Evolutionary conservation across 37 sponge, comb jelly and placozoan genomes (phyloP).

Genomic region (Cladorhizidae sp.): DNA sequence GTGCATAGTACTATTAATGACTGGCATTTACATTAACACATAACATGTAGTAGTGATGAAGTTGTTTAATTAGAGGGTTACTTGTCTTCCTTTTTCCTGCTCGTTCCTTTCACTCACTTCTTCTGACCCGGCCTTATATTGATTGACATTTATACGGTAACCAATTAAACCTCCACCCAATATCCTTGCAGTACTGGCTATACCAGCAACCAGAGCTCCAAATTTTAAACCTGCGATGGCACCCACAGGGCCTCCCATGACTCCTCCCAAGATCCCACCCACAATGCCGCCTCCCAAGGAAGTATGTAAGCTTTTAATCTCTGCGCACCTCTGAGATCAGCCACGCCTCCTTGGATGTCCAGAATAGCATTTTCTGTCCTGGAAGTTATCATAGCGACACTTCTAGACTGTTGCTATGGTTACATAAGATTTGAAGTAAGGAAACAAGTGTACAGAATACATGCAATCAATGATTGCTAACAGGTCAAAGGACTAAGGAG

Average conservation of each 20-base stretch:
- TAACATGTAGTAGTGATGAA: not conserved
- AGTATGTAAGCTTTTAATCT: slow-evolving; percentile 47
- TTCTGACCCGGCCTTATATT: not conserved
- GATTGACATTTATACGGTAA: not conserved
- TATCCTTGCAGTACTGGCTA: slow-evolving; percentile 45
- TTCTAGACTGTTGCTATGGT: not conserved
- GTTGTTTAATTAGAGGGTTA: too few relatives aligned
- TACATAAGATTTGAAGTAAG: too few relatives aligned
- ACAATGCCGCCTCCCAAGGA: slow-evolving; percentile 78
- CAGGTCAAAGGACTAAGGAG: too few relatives aligned
- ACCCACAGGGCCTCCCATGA: slow-evolving; percentile 80
- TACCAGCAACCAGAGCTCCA: slow-evolving; percentile 5
- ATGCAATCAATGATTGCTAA: too few relatives aligned
- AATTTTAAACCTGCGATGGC: slow-evolving; percentile 58
- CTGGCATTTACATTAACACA: too few relatives aligned
- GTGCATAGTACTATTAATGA: too few relatives aligned
- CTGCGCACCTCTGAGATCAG: not conserved
- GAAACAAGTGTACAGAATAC: too few relatives aligned
- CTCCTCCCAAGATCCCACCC: slow-evolving; percentile 69
- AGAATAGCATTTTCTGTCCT: not conserved
- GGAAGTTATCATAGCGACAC: not conserved
- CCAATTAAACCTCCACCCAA: slow-evolving; percentile 55
- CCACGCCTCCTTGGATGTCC: not conserved
- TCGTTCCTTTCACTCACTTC: not conserved
- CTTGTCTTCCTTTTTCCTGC: not conserved